Conservation (phyloP, 2,113 vertebrate species). For the Arvicanthis niloticus region DNA sequence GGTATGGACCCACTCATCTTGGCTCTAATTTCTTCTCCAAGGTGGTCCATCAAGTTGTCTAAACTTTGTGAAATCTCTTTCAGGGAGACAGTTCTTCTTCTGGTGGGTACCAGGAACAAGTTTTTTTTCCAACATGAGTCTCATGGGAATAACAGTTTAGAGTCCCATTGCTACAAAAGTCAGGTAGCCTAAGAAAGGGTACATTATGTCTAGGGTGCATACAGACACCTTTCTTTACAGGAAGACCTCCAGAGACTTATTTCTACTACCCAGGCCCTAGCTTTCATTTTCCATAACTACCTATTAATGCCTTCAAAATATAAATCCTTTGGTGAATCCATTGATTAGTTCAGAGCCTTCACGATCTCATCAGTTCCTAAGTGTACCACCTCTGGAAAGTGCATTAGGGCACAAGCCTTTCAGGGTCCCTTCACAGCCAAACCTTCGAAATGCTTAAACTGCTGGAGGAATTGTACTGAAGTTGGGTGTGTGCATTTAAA, state of each 20-base stretch:
- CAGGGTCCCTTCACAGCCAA: background rate
- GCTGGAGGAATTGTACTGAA: constrained; percentile 10
- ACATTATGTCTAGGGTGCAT: background rate
- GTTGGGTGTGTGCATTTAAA: constrained; percentile 40
- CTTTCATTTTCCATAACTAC: background rate
- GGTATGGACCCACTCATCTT: background rate
- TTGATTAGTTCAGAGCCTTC: background rate
- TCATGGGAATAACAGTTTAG: background rate
- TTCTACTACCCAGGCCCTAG: background rate
- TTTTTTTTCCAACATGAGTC: background rate
- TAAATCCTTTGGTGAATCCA: background rate
- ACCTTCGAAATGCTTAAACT: constrained; percentile 40
- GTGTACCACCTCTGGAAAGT: background rate
- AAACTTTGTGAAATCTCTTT: background rate
- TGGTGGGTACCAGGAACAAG: background rate
- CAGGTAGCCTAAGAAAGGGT: background rate
- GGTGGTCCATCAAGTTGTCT: background rate
- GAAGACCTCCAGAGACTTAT: too few relatives aligned
- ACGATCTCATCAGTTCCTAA: background rate
- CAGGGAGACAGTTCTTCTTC: background rate
- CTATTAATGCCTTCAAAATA: background rate
- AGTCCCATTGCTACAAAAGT: background rate
- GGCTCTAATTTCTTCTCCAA: background rate
- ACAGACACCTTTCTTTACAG: background rate
- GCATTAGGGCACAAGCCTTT: background rate